Conservation (phyloP, 1,140 invertebrate genomes). For the Agraylea sexmaculata region DNA sequence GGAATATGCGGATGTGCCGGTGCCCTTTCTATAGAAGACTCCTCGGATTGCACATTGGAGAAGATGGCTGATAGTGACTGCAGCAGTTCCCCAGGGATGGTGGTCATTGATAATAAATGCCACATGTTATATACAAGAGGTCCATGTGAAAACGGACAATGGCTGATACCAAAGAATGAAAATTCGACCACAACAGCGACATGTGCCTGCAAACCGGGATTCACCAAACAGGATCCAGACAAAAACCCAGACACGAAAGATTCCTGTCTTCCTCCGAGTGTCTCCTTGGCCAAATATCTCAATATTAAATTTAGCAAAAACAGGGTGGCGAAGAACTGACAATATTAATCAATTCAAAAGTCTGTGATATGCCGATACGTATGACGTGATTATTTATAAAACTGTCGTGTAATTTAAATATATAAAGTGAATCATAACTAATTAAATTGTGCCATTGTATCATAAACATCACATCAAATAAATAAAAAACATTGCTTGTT, state of each 20-base stretch:
- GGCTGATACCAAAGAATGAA: conserved; percentile 48
- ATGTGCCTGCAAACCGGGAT: conserved; percentile 63
- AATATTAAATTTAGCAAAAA: conserved; percentile 27
- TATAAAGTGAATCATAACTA: no score
- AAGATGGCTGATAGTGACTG: conserved; percentile 23
- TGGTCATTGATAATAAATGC: conserved; percentile 49
- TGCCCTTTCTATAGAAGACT: conserved; percentile 24
- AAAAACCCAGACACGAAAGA: conserved; percentile 18
- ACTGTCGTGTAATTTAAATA: no score
- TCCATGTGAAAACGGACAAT: conserved; percentile 58
- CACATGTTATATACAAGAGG: conserved; percentile 61
- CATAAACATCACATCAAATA: no score
- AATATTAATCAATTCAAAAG: no score
- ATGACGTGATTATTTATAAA: no score
- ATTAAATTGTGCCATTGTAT: no score
- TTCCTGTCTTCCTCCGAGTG: conserved; percentile 36
- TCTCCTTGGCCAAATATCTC: conserved; percentile 43
- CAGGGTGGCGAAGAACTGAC: no score
- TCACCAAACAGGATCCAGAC: conserved; percentile 32
- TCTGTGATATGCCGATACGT: no score
- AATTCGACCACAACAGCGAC: conserved; percentile 34
- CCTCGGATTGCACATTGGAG: conserved; percentile 25
- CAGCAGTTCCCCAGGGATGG: conserved; percentile 39
- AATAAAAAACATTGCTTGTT: no score
- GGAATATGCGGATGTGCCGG: conserved; percentile 61